phyloP scores from a whole-genome alignment of 2,113 vertebrate species.

The Gambusia holbrooki region DNA sequence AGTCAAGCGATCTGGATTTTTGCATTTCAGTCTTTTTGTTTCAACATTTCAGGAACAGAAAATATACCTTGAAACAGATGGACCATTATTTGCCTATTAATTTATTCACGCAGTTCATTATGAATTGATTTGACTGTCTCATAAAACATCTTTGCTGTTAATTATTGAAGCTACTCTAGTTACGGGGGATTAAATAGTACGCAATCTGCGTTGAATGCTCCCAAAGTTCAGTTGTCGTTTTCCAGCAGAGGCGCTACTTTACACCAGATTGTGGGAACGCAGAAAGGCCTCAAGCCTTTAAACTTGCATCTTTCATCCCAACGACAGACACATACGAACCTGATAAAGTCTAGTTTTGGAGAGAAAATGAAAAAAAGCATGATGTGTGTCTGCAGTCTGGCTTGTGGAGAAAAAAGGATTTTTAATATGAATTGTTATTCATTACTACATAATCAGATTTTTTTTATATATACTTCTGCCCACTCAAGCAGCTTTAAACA shows the following conservation, averaged over 20 bases:
- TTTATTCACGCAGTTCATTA: conserved; percentile 99
- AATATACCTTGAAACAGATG: conserved; percentile 59
- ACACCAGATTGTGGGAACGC: conserved; percentile 23
- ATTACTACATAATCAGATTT: conserved; percentile 1
- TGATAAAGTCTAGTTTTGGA: conserved; percentile 47
- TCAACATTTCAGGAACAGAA: conserved; percentile 43
- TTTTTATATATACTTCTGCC: conserved; percentile 4
- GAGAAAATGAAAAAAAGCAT: conserved; percentile 2
- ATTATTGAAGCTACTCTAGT: conserved; percentile 91
- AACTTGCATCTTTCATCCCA: conserved; percentile 14
- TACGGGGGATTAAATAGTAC: conserved; percentile 86
- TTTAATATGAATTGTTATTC: conserved; percentile 34
- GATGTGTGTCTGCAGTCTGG: conserved; percentile 3
- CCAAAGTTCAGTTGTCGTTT: conserved; percentile 80
- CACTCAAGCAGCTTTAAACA: conserved; percentile 19
- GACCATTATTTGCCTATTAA: conserved; percentile 87
- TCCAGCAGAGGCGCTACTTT: conserved; percentile 27
- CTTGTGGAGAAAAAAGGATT: conserved; percentile 46
- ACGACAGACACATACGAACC: background rate
- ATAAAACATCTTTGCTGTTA: conserved; percentile 93
- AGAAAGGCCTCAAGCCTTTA: conserved; percentile 18
- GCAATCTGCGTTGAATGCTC: conserved; percentile 93
- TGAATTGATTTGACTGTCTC: conserved; percentile 98
- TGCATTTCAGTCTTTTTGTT: conserved; percentile 5
- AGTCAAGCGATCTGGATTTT: conserved; percentile 7